Conservation (phyloP, 1,140 invertebrate genomes). For the Bombyx mandarina region DNA sequence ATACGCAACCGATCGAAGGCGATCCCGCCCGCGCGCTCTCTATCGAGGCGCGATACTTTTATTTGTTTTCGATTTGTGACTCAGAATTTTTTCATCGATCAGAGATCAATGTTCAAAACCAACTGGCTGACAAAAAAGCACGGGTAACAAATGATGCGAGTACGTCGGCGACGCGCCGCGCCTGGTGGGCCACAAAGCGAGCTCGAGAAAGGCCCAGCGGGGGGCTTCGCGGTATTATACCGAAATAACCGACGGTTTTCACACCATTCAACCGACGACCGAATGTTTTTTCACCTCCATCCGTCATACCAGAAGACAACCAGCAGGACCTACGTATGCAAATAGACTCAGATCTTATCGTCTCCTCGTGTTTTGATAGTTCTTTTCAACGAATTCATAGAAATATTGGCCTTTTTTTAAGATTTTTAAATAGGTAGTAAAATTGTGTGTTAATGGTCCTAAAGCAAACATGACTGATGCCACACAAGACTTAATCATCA, state of each 20-base stretch:
- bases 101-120: conserved; percentile 27
- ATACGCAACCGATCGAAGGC: too few species aligned
- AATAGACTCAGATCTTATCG: conserved; percentile 6
- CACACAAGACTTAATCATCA: too few species aligned
- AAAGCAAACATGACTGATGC: too few species aligned
- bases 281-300: conserved; percentile 40
- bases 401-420: too few species aligned
- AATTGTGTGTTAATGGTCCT: too few species aligned
- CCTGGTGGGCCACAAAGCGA: conserved; percentile 37
- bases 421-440: too few species aligned
- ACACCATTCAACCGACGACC: conserved; percentile 49
- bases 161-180: conserved; percentile 35
- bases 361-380: background rate
- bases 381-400: background rate
- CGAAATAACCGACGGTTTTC: conserved; percentile 26
- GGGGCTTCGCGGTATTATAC: conserved; percentile 38
- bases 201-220: conserved; percentile 43
- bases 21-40: too few species aligned
- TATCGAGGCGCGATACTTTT: too few species aligned
- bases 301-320: conserved; percentile 31
- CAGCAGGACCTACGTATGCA: conserved; percentile 12
- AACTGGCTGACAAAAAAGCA: conserved; percentile 44
- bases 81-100: conserved; percentile 29
- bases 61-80: conserved; percentile 1
- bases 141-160: conserved; percentile 55